phyloP scores from a whole-genome alignment of 1,140 invertebrate species.

The Brachionus rotundiformis region DNA sequence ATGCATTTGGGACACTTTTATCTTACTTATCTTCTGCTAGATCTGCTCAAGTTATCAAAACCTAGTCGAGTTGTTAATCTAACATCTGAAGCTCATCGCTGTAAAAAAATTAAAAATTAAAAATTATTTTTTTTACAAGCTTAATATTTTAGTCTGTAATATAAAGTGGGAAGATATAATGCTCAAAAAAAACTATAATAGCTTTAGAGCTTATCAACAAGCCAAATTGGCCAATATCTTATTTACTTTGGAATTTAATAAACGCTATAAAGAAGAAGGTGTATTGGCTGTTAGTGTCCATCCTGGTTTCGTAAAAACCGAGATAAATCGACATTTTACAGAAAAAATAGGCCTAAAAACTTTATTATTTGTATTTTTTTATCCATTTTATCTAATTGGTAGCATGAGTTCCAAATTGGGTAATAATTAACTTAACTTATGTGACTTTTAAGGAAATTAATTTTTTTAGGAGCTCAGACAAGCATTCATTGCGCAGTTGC shows the following conservation, averaged over 20 bases:
- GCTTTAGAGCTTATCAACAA: slow-evolving; percentile 67
- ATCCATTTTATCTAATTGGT: slow-evolving; percentile 54
- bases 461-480: slow-evolving; percentile 56
- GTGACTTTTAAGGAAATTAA: no score
- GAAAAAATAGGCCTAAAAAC: slow-evolving; percentile 54
- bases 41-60: slow-evolving; percentile 6
- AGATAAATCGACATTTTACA: slow-evolving; percentile 75
- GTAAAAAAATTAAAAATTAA: background rate
- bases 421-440: no score
- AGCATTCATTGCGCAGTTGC: slow-evolving; percentile 32
- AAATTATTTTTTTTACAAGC: background rate
- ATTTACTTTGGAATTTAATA: slow-evolving; percentile 71
- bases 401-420: slow-evolving; percentile 19
- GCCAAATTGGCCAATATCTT: slow-evolving; percentile 77
- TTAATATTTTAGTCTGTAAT: slow-evolving; percentile 53
- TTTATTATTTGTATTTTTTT: slow-evolving; percentile 25
- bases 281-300: slow-evolving; percentile 81
- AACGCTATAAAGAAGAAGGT: slow-evolving; percentile 64
- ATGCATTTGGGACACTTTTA: slow-evolving; percentile 35
- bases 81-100: background rate
- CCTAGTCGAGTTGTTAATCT: background rate
- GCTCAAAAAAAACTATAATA: slow-evolving; percentile 60
- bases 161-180: slow-evolving; percentile 61
- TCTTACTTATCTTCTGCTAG: background rate
- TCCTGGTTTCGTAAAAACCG: slow-evolving; percentile 79